Conservation (phyloP, 2,888 invertebrate species). For the Cloeon dipterum region DNA sequence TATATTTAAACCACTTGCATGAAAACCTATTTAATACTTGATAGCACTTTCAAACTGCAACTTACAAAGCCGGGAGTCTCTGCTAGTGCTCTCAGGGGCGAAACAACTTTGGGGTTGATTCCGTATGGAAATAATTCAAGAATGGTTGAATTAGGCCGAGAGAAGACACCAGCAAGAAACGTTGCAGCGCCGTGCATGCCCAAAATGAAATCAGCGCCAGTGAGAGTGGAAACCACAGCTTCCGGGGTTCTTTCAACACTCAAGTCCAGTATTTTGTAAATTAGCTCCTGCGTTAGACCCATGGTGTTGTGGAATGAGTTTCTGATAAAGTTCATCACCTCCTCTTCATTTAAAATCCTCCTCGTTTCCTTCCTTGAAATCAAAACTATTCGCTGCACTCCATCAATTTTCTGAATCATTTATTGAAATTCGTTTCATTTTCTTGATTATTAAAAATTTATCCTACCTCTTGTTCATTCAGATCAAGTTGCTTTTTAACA, state of each 20-base stretch:
- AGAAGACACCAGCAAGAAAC: conserved; percentile 18
- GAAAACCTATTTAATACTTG: neutral
- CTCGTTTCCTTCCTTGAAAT: conserved; percentile 17
- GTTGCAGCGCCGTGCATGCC: conserved; percentile 19
- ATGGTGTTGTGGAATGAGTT: neutral
- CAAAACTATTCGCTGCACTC: conserved; percentile 8
- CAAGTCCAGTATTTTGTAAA: conserved; percentile 9
- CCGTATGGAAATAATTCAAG: conserved; percentile 26
- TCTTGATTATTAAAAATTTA: neutral
- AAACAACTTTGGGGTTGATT: conserved; percentile 18
- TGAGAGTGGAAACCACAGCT: conserved; percentile 8
- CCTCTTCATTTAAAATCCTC: conserved; percentile 20
- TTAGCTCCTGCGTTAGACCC: conserved; percentile 1
- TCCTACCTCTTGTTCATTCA: conserved; percentile 1
- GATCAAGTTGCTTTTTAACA: conserved; percentile 9
- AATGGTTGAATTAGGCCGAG: conserved; percentile 10
- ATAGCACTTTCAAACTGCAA: too few species aligned
- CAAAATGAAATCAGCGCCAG: conserved; percentile 9
- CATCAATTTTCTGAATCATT: too few species aligned
- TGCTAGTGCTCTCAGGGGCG: conserved; percentile 19
- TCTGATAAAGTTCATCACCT: conserved; percentile 13
- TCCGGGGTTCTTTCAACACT: conserved; percentile 3
- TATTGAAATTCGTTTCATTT: too few species aligned
- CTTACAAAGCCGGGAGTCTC: conserved; percentile 12
- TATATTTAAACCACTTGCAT: conserved; percentile 14